phyloP scores from a whole-genome alignment of 2,797 vertebrate species.

The Phoeniculus purpureus region DNA sequence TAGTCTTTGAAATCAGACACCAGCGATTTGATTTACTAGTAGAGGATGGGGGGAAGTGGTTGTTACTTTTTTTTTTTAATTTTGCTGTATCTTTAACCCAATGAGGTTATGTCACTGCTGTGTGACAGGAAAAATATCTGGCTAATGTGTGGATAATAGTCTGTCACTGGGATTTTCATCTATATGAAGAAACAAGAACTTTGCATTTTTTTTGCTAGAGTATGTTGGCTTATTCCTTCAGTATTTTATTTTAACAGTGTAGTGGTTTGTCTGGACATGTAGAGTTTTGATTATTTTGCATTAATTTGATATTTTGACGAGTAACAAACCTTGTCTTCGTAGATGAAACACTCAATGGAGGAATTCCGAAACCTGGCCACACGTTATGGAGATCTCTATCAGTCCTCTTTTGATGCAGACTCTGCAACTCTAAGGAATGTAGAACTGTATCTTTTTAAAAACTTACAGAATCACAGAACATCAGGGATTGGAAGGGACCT shows the following conservation, averaged over 20 bases:
- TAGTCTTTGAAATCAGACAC: not conserved
- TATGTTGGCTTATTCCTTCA: not conserved
- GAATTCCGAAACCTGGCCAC: conserved; percentile 91
- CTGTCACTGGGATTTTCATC: not conserved
- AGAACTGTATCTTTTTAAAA: conserved; percentile 90
- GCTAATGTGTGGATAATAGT: not conserved
- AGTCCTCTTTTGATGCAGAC: conserved; percentile 96
- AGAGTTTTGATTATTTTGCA: not conserved
- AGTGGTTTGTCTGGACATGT: not conserved
- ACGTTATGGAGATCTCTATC: conserved; percentile 92
- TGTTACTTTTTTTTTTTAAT: not conserved
- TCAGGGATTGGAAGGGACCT: too few relatives aligned
- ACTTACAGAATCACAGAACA: too few relatives aligned
- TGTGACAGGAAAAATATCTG: not conserved
- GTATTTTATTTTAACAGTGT: not conserved
- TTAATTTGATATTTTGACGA: not conserved
- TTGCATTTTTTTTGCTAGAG: not conserved
- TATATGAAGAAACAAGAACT: not conserved
- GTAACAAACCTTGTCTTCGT: not conserved
- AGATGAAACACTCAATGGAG: conserved; percentile 98
- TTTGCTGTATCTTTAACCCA: not conserved
- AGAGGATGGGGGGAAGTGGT: not conserved
- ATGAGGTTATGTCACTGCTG: not conserved
- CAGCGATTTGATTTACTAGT: not conserved
- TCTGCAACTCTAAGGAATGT: conserved; percentile 93